These are phyloP conservation scores for Drosophila setosimentum DNA, from an alignment of 2,888 invertebrate genomes.

Conservation along the genomic window DNA sequence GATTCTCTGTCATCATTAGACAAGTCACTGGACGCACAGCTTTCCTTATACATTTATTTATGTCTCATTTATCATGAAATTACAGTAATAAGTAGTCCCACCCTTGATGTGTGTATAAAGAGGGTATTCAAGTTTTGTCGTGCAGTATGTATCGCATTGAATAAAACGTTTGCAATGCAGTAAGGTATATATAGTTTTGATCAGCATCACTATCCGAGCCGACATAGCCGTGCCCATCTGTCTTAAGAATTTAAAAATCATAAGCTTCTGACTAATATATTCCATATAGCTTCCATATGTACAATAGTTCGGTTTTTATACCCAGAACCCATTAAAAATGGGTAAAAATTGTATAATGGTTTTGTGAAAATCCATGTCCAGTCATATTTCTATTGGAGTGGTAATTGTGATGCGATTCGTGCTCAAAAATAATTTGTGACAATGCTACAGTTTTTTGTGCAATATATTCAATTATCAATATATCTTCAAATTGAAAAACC, in stretches of 20 bases:
- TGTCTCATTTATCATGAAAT: conserved; percentile 54
- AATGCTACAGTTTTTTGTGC: background rate
- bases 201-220: background rate
- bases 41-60: conserved; percentile 52
- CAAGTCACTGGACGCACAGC: background rate
- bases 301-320: background rate
- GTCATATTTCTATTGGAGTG: background rate
- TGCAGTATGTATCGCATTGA: background rate
- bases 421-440: background rate
- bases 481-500: background rate
- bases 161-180: background rate
- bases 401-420: background rate
- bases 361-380: too few species aligned
- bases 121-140: background rate
- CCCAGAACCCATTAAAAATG: too few species aligned
- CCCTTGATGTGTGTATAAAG: conserved; percentile 40
- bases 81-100: conserved; percentile 50
- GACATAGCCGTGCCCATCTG: background rate
- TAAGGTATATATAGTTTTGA: background rate
- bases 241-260: background rate
- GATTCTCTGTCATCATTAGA: conserved; percentile 3
- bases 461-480: background rate
- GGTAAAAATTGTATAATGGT: too few species aligned
- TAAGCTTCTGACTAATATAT: background rate
- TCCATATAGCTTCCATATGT: background rate